phyloP scores from a whole-genome alignment of 2,797 vertebrate species.

The Semaprochilodus insignis region DNA sequence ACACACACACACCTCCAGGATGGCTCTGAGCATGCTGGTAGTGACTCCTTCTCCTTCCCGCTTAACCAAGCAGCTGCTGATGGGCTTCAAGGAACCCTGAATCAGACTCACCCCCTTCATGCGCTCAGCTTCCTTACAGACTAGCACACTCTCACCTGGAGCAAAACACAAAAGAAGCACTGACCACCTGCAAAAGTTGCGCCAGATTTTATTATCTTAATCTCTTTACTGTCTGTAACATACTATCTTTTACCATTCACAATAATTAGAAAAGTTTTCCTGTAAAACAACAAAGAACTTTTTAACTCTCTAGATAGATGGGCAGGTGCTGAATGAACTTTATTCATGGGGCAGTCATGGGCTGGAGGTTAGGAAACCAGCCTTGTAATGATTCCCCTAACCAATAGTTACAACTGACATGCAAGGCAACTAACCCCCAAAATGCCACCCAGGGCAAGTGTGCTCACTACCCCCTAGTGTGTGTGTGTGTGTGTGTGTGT shows the following conservation, averaged over 20 bases:
- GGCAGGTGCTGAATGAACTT: too few relatives aligned
- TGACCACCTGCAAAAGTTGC: not conserved
- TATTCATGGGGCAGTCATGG: too few relatives aligned
- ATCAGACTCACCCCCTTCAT: constrained; percentile 89
- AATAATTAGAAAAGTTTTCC: not conserved
- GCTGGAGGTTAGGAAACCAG: too few relatives aligned
- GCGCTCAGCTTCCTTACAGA: constrained; percentile 92
- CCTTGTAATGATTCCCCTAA: too few relatives aligned
- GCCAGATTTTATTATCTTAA: not conserved
- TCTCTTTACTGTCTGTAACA: not conserved
- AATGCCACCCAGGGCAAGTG: too few relatives aligned
- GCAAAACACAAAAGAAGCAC: not conserved
- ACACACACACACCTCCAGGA: constrained; percentile 83
- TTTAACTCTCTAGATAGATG: not conserved
- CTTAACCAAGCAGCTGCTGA: constrained; percentile 89
- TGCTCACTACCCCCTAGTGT: too few relatives aligned
- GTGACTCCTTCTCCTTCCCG: constrained; percentile 87
- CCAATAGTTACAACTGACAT: too few relatives aligned
- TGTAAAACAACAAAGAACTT: not conserved
- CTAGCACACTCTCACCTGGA: constrained; percentile 92
- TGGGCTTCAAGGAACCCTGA: constrained; percentile 87
- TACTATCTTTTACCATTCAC: not conserved
- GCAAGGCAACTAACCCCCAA: too few relatives aligned
- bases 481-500: too few relatives aligned
- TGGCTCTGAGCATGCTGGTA: constrained; percentile 94